A percentile compares a stretch with the other conserved stretches of the same genome.
Evolutionary conservation across 2,888 invertebrate species (phyloP).

Genomic region (Latrodectus elegans): DNA sequence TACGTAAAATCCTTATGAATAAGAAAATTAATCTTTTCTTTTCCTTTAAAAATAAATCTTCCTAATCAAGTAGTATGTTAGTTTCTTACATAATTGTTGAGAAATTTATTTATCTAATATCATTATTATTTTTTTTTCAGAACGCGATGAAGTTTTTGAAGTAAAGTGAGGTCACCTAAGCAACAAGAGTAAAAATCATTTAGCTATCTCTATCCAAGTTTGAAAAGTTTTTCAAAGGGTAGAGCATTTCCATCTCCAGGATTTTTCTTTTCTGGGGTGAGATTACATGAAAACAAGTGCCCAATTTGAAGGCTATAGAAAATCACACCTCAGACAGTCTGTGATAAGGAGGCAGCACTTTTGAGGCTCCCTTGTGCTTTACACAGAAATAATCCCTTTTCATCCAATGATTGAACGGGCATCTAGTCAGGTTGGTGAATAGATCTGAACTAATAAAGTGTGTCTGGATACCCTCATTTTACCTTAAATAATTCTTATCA

Average conservation of each 20-base stretch:
- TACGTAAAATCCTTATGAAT: too few relatives aligned
- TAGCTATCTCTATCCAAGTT: conserved; percentile 26
- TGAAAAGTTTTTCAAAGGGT: conserved; percentile 32
- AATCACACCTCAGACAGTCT: conserved; percentile 64
- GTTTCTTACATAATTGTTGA: too few relatives aligned
- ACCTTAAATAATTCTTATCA: conserved; percentile 51
- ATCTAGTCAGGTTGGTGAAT: conserved; percentile 63
- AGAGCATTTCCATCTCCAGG: conserved; percentile 61
- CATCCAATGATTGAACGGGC: conserved; percentile 34
- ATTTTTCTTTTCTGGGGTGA: conserved; percentile 47
- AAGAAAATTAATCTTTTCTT: too few relatives aligned
- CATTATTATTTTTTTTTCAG: conserved; percentile 9
- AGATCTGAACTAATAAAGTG: conserved; percentile 59
- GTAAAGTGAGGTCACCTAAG: conserved; percentile 53
- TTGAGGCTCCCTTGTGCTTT: conserved; percentile 54
- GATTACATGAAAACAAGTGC: conserved; percentile 54
- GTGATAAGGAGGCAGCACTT: conserved; percentile 67
- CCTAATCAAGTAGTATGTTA: too few relatives aligned
- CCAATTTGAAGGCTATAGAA: conserved; percentile 44
- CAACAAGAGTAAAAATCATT: conserved; percentile 55
- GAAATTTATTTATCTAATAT: not conserved
- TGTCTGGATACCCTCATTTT: conserved; percentile 58
- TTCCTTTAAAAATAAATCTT: too few relatives aligned
- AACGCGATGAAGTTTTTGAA: conserved; percentile 23
- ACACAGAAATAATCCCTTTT: conserved; percentile 46